Evolutionary conservation across 2,113 vertebrate species (phyloP), one percentile per base, ranked within the genome.

Genomic region (Scomber japonicus): DNA sequence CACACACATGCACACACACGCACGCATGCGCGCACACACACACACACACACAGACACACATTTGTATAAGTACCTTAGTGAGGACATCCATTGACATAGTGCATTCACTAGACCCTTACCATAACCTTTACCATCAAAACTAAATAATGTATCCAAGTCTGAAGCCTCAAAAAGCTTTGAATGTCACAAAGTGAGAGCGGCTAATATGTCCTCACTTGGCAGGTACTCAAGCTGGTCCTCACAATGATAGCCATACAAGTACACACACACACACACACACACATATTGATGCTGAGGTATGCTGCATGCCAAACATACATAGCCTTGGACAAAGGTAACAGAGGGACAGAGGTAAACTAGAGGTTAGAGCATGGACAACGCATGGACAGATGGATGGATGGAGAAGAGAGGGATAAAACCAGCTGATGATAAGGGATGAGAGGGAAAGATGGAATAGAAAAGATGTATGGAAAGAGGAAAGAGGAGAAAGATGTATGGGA

Each of bases 311-410:
- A 53, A 61, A 69, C 71, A 81, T 71, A 57, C 72, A 71, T 65
- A 71, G 59, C 80, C 67, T 35, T 68, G 70, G 31, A 72, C 61
- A 73, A 80, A 66, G 54, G 69, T 73, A 72, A 80, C 53, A 44
- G 51, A 55, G 35, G 61, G 61, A 79, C 67, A 75, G 67, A 86
- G 80, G 84, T 82, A 82, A 86, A 60, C 65, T 31, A 62, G 75
- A 75, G 80, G 80, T 80, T 78, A 78, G 10, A 61, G 72, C 2
- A 45, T 71, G 35, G 31, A 78, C 40, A 70, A 46, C 53, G 51
- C 30, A 51, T 70, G 45, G 62, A 62, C 13, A 40, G 68, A 78
- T 40, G 56, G 67, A 69, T 14, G 15, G 51, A 59, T 67, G 19
- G 59, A 76, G 50, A 31, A 51, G 27, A 49, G 61, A 60, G 11